Percentiles rank a stretch among this genome's conserved stretches.
These are phyloP conservation scores for Sclerurus mexicanus DNA, from an alignment of 2,113 vertebrate species.

Conservation along the genomic window DNA sequence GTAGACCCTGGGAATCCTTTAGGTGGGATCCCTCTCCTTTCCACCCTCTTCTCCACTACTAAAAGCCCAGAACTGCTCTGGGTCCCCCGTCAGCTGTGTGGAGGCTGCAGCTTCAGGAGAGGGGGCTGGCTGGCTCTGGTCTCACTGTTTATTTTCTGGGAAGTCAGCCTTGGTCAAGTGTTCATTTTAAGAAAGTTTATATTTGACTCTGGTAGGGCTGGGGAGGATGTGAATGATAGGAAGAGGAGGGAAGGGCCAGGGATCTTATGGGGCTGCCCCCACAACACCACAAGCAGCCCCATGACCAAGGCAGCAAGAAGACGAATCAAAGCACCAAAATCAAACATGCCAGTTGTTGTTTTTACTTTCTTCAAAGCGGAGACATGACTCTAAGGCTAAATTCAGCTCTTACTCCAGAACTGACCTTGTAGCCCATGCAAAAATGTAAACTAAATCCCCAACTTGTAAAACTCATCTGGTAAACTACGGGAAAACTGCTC, in stretches of 20 bases:
- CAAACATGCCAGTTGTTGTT: background rate
- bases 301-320: background rate
- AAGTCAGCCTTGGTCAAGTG: conserved; percentile 48
- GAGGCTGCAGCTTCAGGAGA: background rate
- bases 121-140: background rate
- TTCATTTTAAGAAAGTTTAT: conserved; percentile 68
- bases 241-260: conserved; percentile 26
- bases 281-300: conserved; percentile 8
- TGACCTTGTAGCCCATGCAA: background rate
- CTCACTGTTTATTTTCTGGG: conserved; percentile 44
- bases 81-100: background rate
- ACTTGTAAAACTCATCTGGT: background rate
- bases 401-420: background rate
- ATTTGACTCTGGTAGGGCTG: conserved; percentile 38
- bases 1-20: background rate
- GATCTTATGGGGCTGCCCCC: conserved; percentile 12
- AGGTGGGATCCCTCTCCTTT: background rate
- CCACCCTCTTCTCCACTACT: background rate
- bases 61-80: background rate
- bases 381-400: background rate
- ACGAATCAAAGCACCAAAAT: conserved; percentile 20
- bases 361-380: background rate
- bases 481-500: background rate
- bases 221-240: conserved; percentile 50
- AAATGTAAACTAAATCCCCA: conserved; percentile 3